phyloP scores from a whole-genome alignment of 2,797 vertebrate species.

The Setipinna tenuifilis region DNA sequence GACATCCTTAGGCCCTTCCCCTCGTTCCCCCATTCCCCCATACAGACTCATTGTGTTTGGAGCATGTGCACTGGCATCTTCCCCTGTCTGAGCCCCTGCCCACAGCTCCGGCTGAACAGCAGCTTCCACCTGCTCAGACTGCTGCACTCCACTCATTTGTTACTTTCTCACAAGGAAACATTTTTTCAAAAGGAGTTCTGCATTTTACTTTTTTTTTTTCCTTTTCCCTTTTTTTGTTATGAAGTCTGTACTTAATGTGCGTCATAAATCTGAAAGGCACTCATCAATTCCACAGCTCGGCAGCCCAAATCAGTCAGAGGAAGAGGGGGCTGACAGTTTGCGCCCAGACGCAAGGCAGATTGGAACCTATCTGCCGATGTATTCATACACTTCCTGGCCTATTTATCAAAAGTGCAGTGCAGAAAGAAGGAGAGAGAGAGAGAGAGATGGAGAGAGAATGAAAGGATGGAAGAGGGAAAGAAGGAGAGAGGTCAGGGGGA shows the following conservation, averaged over 20 bases:
- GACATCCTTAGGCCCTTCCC: not conserved
- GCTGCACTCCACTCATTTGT: slow-evolving; percentile 49
- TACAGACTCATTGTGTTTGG: not conserved
- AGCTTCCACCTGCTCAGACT: slow-evolving; percentile 29
- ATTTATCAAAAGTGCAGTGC: slow-evolving; percentile 68
- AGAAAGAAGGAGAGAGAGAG: slow-evolving; percentile 57
- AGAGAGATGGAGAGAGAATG: slow-evolving; percentile 55
- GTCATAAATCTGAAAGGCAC: slow-evolving; percentile 71
- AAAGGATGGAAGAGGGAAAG: not conserved
- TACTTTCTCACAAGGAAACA: slow-evolving; percentile 62
- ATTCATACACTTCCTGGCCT: slow-evolving; percentile 68
- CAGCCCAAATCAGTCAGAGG: slow-evolving; percentile 71
- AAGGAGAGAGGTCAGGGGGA: not conserved
- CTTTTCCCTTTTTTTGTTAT: slow-evolving; percentile 51
- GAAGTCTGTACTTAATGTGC: slow-evolving; percentile 76
- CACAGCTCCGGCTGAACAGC: not conserved
- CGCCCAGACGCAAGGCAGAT: slow-evolving; percentile 65
- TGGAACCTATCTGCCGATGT: slow-evolving; percentile 71
- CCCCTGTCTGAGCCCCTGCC: not conserved
- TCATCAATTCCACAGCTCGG: slow-evolving; percentile 74
- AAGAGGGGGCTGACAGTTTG: slow-evolving; percentile 69
- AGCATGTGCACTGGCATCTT: slow-evolving; percentile 13
- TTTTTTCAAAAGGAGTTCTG: slow-evolving; percentile 67
- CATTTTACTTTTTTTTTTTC: slow-evolving; percentile 27
- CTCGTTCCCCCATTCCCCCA: not conserved